phyloP scores from a whole-genome alignment of 2,113 vertebrate genomes.

The Ramphastos sulfuratus region DNA sequence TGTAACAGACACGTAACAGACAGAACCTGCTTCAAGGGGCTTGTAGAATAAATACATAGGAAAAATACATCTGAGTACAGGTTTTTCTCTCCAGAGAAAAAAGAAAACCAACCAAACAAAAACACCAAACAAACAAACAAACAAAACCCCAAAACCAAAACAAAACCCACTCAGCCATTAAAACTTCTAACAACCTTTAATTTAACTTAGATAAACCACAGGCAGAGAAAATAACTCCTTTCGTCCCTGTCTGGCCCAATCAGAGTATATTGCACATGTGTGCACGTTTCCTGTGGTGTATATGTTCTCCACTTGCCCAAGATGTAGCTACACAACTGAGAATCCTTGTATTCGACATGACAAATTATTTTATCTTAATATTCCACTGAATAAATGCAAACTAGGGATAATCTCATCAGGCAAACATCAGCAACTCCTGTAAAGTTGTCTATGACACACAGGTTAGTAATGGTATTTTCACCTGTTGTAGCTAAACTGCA shows the following conservation, averaged over 20 bases:
- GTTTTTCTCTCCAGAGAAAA: not conserved
- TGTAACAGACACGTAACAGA: not conserved
- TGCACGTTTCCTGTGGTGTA: not conserved
- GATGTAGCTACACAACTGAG: not conserved
- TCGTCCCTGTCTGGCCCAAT: not conserved
- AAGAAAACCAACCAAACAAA: too few relatives aligned
- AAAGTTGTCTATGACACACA: not conserved
- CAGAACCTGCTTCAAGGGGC: not conserved
- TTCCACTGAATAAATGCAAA: not conserved
- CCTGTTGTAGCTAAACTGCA: not conserved
- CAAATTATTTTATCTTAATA: not conserved
- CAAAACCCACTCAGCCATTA: not conserved
- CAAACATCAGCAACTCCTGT: not conserved
- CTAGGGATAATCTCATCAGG: not conserved
- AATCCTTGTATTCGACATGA: not conserved
- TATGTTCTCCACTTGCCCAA: not conserved
- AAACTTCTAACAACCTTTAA: not conserved
- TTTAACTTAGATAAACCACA: not conserved
- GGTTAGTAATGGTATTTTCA: not conserved
- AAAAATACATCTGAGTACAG: not conserved
- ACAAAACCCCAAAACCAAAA: too few relatives aligned
- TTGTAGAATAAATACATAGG: not conserved
- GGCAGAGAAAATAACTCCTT: not conserved
- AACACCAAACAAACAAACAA: too few relatives aligned
- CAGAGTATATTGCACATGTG: rapidly evolving